phyloP scores from a whole-genome alignment of 2,888 invertebrate species.

The Caenorhabditis wallacei region DNA sequence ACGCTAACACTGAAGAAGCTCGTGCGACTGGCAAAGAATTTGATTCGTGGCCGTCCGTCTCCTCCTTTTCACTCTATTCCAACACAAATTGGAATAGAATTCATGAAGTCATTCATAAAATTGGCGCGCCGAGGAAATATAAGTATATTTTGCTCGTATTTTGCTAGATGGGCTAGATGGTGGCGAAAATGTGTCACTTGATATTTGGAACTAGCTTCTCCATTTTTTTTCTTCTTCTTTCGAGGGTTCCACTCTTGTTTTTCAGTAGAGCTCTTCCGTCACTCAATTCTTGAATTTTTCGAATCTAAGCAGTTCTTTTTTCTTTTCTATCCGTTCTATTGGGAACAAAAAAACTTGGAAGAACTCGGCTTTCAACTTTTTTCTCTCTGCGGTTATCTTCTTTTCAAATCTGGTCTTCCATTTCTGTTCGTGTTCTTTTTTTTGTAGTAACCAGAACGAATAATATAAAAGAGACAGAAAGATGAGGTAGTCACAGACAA shows the following conservation, averaged over 20 bases:
- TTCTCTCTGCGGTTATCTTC: conserved; percentile 8
- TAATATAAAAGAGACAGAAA: neutral
- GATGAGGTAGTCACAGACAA: conserved; percentile 5
- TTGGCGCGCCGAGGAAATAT: conserved; percentile 33
- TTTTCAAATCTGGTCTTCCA: conserved; percentile 20
- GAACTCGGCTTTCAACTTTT: conserved; percentile 12
- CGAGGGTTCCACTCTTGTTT: conserved; percentile 24
- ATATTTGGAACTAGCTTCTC: conserved; percentile 51
- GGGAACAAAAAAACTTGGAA: neutral
- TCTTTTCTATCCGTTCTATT: conserved; percentile 11
- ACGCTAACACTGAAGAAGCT: conserved; percentile 23
- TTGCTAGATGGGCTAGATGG: neutral
- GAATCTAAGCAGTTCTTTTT: conserved; percentile 16
- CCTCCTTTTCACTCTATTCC: neutral
- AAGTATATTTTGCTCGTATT: conserved; percentile 29
- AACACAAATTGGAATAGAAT: conserved; percentile 39
- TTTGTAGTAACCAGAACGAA: neutral
- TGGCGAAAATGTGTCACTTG: conserved; percentile 51
- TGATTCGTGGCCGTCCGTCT: conserved; percentile 42
- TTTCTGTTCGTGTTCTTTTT: conserved; percentile 25
- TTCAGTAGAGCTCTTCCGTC: conserved; percentile 34
- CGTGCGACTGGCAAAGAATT: conserved; percentile 39
- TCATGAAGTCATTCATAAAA: conserved; percentile 41
- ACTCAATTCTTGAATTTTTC: conserved; percentile 18
- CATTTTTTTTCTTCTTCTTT: too few species aligned